Conservation (phyloP, 2,113 vertebrate genomes). For the Suncus etruscus region DNA sequence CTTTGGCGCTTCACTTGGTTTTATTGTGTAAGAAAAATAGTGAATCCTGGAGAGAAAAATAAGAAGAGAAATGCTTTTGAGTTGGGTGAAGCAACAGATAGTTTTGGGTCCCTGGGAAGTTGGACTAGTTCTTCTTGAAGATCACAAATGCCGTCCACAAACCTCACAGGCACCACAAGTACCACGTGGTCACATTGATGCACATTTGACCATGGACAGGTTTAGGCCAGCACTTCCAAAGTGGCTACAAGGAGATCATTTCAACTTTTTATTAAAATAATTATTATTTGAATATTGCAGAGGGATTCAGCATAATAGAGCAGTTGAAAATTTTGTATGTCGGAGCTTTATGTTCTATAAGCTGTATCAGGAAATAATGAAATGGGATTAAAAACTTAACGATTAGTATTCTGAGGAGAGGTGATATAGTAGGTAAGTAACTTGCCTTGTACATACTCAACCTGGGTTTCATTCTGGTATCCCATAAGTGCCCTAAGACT, state of each 20-base stretch:
- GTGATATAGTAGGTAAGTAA: too few relatives aligned
- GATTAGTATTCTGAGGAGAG: not conserved
- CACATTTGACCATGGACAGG: not conserved
- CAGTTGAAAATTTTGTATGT: not conserved
- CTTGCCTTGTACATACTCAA: too few relatives aligned
- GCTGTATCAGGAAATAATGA: not conserved
- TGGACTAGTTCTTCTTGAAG: not conserved
- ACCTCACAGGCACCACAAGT: not conserved
- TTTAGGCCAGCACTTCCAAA: not conserved
- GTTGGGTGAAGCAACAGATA: not conserved
- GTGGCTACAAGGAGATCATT: too few relatives aligned
- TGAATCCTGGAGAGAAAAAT: constrained; percentile 44
- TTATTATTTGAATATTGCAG: constrained; percentile 5
- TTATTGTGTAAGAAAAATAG: constrained; percentile 28
- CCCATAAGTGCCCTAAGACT: too few relatives aligned
- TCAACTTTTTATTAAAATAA: not conserved
- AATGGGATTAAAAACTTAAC: not conserved
- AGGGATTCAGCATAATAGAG: not conserved
- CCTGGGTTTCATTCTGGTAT: too few relatives aligned
- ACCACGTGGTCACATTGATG: accelerated
- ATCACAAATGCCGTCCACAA: too few relatives aligned
- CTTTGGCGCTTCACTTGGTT: constrained; percentile 9
- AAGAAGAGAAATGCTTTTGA: not conserved
- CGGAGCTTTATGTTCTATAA: not conserved
- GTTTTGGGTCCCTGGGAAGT: not conserved